A percentile compares a stretch with the other conserved stretches of the same genome.
Evolutionary conservation across 1,140 invertebrate genomes (phyloP).

Genomic region (Drosophila parvula): DNA sequence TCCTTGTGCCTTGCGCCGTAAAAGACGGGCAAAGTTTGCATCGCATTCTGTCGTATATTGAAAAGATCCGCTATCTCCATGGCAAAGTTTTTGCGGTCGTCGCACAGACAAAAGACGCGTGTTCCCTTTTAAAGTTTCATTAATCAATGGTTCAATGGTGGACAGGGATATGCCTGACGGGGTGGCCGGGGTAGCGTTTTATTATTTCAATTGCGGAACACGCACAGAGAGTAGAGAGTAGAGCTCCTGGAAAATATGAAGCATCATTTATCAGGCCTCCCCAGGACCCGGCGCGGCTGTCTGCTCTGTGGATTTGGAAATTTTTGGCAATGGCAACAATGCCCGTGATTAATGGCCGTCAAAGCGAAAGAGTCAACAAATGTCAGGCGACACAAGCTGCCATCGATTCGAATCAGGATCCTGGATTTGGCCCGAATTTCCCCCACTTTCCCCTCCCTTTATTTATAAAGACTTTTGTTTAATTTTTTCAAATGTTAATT

Average conservation of each 20-base stretch:
- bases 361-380: constrained; percentile 81
- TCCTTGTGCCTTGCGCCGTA: constrained; percentile 38
- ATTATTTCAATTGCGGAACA: constrained; percentile 75
- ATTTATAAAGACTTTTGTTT: constrained; percentile 5
- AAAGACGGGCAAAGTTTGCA: constrained; percentile 52
- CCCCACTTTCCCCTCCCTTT: too few relatives aligned
- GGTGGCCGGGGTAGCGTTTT: constrained; percentile 43
- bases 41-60: constrained; percentile 43
- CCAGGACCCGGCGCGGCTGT: constrained; percentile 10
- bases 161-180: not conserved
- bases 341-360: constrained; percentile 79
- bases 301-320: constrained; percentile 68
- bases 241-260: constrained; percentile 65
- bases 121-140: constrained; percentile 79
- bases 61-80: constrained; percentile 53
- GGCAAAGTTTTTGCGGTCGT: constrained; percentile 61
- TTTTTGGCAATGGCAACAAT: constrained; percentile 80
- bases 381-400: constrained; percentile 60
- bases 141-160: constrained; percentile 58
- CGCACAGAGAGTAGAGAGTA: too few relatives aligned
- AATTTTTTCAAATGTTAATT: constrained; percentile 63
- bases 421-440: too few relatives aligned
- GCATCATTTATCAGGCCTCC: constrained; percentile 75
- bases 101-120: constrained; percentile 63
- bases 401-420: too few relatives aligned